Percentiles rank a stretch among this genome's conserved stretches.
These are phyloP conservation scores for Spatulosminthurus flaviceps DNA, from an alignment of 2,888 invertebrate genomes.

Conservation along the genomic window DNA sequence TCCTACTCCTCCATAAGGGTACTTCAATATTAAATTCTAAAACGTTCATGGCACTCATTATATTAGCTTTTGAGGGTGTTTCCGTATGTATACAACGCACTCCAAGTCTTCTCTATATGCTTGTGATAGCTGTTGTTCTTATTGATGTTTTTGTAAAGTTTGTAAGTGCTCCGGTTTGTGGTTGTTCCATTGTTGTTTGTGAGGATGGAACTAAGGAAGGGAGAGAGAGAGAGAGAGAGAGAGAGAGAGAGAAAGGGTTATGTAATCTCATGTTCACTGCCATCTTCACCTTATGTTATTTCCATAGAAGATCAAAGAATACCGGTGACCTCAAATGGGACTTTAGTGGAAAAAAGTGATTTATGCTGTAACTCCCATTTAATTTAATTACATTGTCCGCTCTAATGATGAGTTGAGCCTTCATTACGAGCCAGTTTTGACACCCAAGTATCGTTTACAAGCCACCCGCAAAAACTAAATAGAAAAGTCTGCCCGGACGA, in stretches of 20 bases:
- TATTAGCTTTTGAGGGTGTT: neutral
- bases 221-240: no score
- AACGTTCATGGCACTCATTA: neutral
- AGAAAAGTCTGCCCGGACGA: slow-evolving; percentile 51
- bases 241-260: slow-evolving; percentile 10
- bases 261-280: slow-evolving; percentile 28
- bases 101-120: no score
- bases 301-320: slow-evolving; percentile 55
- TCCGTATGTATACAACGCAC: neutral
- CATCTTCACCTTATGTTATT: slow-evolving; percentile 45
- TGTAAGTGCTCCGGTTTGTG: slow-evolving; percentile 11
- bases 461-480: slow-evolving; percentile 58
- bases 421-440: slow-evolving; percentile 54
- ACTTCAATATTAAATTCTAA: neutral
- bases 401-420: slow-evolving; percentile 60
- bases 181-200: no score
- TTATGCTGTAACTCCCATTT: slow-evolving; percentile 60
- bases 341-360: slow-evolving; percentile 54
- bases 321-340: slow-evolving; percentile 57
- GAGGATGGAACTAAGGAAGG: no score
- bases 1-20: neutral
- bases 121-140: neutral
- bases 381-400: slow-evolving; percentile 61
- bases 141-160: slow-evolving; percentile 7
- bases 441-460: slow-evolving; percentile 47